Conservation (phyloP, 2,113 vertebrate species). For the Chloebia gouldiae region DNA sequence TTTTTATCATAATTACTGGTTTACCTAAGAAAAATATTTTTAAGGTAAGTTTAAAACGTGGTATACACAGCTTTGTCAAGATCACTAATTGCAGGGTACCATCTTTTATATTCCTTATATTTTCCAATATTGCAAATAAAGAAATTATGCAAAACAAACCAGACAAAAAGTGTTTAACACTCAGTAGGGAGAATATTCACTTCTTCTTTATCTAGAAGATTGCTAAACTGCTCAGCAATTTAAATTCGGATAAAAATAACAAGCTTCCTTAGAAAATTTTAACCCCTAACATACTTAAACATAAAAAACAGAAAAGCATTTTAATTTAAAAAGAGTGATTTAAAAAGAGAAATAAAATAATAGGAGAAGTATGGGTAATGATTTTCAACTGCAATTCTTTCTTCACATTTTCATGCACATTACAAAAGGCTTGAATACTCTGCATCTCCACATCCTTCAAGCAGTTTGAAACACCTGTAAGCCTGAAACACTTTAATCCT, state of each 20-base stretch:
- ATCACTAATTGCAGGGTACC: not conserved
- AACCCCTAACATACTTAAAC: not conserved
- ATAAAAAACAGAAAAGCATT: not conserved
- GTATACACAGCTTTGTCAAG: not conserved
- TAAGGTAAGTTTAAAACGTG: conserved; percentile 11
- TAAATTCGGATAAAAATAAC: not conserved
- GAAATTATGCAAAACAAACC: not conserved
- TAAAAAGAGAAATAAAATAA: not conserved
- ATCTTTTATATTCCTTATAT: not conserved
- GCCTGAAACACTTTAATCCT: not conserved
- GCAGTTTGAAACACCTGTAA: not conserved
- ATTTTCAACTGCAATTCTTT: not conserved
- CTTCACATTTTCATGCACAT: not conserved
- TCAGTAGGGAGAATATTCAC: not conserved
- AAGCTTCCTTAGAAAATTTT: not conserved
- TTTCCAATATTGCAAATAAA: not conserved
- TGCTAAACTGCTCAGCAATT: not conserved
- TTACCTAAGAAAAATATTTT: conserved; percentile 48
- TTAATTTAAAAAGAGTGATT: not conserved
- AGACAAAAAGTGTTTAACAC: not conserved
- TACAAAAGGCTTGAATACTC: not conserved
- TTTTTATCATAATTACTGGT: conserved; percentile 42
- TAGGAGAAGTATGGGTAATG: not conserved
- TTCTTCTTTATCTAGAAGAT: not conserved
- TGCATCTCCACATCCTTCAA: not conserved